These are phyloP conservation scores for Psylliodes chrysocephalus DNA, from an alignment of 2,888 invertebrate species.

Conservation along the genomic window DNA sequence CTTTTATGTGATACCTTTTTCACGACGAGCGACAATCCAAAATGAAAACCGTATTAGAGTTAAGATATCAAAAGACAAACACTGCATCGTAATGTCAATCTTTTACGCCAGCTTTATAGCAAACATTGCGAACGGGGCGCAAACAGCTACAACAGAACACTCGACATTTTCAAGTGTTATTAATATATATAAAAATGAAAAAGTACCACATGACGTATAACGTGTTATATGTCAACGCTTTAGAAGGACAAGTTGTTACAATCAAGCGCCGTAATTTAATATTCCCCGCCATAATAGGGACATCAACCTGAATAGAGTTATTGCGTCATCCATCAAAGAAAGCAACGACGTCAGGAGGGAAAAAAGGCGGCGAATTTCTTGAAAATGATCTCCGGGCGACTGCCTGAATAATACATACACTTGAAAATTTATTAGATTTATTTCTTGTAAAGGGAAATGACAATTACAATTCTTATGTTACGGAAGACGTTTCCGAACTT, in stretches of 20 bases:
- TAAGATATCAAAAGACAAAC: neutral
- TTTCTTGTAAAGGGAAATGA: conserved; percentile 18
- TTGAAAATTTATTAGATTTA: conserved; percentile 26
- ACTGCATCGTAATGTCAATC: conserved; percentile 14
- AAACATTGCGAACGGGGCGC: conserved; percentile 1
- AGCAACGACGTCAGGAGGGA: conserved; percentile 18
- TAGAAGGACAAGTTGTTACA: conserved; percentile 51
- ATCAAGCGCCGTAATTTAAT: conserved; percentile 50
- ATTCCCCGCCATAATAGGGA: conserved; percentile 47
- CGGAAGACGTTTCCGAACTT: neutral
- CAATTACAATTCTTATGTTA: conserved; percentile 18
- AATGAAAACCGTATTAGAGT: too few species aligned
- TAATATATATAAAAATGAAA: conserved; percentile 50
- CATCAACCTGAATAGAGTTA: conserved; percentile 50
- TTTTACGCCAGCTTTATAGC: conserved; percentile 5
- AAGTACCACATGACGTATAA: conserved; percentile 48
- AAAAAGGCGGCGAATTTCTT: conserved; percentile 33
- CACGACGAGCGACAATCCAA: too few species aligned
- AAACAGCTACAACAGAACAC: conserved; percentile 6
- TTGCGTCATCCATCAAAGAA: conserved; percentile 45
- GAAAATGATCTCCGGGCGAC: conserved; percentile 35
- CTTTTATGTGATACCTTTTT: too few species aligned
- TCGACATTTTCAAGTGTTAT: conserved; percentile 44
- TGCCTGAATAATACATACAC: conserved; percentile 34
- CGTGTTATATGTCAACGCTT: conserved; percentile 48